phyloP scores from a whole-genome alignment of 1,140 invertebrate genomes.

The Formica exsecta region DNA sequence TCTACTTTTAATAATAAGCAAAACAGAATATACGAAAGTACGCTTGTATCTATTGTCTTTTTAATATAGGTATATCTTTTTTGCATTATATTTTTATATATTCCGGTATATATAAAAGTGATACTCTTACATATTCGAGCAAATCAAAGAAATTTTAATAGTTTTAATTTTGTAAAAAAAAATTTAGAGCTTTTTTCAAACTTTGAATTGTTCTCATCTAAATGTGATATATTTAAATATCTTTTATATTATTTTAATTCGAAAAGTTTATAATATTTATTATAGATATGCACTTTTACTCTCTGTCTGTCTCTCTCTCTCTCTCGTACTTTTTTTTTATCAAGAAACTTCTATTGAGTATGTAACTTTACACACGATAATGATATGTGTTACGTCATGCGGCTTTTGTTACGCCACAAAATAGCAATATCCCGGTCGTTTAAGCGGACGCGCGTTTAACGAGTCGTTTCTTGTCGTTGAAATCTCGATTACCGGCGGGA shows the following conservation, averaged over 20 bases:
- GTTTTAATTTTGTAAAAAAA: too few species aligned
- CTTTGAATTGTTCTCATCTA: too few species aligned
- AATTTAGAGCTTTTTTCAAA: too few species aligned
- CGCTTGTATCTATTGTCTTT: background rate
- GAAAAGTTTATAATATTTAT: background rate
- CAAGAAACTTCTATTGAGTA: background rate
- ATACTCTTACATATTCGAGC: background rate
- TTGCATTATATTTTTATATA: too few species aligned
- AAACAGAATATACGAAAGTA: background rate
- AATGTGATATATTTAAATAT: background rate
- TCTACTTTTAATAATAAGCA: background rate
- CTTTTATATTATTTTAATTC: background rate
- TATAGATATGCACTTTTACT: background rate
- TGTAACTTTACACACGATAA: constrained; percentile 2
- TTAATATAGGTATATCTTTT: too few species aligned
- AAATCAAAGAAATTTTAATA: background rate
- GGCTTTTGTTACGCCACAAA: constrained; percentile 34
- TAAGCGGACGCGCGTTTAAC: constrained; percentile 44
- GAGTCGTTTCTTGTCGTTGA: constrained; percentile 38
- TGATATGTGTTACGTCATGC: constrained; percentile 9
- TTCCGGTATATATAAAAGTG: background rate
- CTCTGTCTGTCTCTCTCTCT: background rate
- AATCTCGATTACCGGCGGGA: constrained; percentile 50
- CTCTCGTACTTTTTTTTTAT: background rate
- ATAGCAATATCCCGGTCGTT: constrained; percentile 7